Percentiles rank a stretch among this genome's conserved stretches.
phyloP scores from a whole-genome alignment of 2,797 vertebrate species.

The Morus bassanus region DNA sequence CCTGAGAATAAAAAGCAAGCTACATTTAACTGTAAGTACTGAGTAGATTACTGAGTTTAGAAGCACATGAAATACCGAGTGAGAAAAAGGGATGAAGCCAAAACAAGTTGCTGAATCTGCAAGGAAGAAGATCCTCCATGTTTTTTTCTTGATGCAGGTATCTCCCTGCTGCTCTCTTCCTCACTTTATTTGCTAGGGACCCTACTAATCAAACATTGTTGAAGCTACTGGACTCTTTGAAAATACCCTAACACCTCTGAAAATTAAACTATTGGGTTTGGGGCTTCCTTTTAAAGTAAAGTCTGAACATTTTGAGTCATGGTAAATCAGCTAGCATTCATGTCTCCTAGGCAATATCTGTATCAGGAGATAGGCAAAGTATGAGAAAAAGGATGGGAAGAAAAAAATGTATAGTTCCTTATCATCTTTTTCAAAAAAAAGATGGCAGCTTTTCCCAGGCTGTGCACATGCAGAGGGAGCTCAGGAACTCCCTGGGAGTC shows the following conservation, averaged over 20 bases:
- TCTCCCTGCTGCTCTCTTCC: not conserved
- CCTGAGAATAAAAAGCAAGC: not conserved
- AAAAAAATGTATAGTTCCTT: not conserved
- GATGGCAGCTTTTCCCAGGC: not conserved
- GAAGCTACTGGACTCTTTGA: not conserved
- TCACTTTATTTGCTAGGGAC: not conserved
- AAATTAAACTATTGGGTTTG: rapidly evolving
- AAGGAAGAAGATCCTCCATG: not conserved
- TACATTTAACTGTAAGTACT: not conserved
- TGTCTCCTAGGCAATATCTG: not conserved
- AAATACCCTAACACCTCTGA: not conserved
- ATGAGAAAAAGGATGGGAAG: not conserved
- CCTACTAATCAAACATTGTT: not conserved
- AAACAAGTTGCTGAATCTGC: not conserved
- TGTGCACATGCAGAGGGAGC: not conserved
- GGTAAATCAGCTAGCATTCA: not conserved
- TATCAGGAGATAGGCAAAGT: not conserved
- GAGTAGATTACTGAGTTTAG: not conserved
- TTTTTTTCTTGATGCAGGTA: not conserved
- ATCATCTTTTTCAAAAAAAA: not conserved
- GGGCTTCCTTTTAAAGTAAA: not conserved
- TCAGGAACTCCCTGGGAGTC: not conserved
- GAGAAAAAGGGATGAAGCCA: not conserved
- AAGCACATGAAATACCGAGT: not conserved
- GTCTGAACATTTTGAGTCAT: not conserved